Percentiles rank a stretch among this genome's conserved stretches.
These are phyloP conservation scores for Bugulina stolonifera DNA, from an alignment of 2,888 invertebrate genomes.

Conservation along the genomic window DNA sequence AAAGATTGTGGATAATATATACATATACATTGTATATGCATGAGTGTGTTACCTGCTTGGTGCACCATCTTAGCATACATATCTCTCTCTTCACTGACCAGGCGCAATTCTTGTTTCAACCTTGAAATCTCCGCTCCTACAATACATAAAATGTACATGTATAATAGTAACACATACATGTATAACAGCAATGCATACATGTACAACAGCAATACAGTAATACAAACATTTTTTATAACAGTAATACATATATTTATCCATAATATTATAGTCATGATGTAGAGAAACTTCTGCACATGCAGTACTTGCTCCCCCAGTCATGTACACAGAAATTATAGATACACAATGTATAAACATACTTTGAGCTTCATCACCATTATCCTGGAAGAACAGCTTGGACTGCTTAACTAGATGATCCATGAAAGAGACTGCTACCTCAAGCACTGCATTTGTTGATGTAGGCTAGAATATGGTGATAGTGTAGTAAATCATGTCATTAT, in stretches of 20 bases:
- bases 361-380: conserved; percentile 34
- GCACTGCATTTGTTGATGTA: conserved; percentile 29
- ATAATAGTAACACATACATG: too few relatives aligned
- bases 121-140: conserved; percentile 41
- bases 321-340: too few relatives aligned
- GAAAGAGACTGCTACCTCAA: conserved; percentile 46
- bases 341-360: too few relatives aligned
- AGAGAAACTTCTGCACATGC: too few relatives aligned
- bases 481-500: background rate
- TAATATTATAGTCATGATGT: too few relatives aligned
- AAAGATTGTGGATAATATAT: too few relatives aligned
- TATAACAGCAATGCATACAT: too few relatives aligned
- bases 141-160: conserved; percentile 29
- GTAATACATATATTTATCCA: too few relatives aligned
- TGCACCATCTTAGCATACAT: conserved; percentile 40
- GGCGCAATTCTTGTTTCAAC: conserved; percentile 38
- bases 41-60: too few relatives aligned
- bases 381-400: conserved; percentile 37
- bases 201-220: background rate
- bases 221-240: too few relatives aligned
- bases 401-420: conserved; percentile 44
- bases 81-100: conserved; percentile 38
- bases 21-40: too few relatives aligned
- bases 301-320: too few relatives aligned
- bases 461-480: background rate